Evolutionary conservation across 2,113 vertebrate species (phyloP).

Genomic region (Dicerorhinus sumatrensis): DNA sequence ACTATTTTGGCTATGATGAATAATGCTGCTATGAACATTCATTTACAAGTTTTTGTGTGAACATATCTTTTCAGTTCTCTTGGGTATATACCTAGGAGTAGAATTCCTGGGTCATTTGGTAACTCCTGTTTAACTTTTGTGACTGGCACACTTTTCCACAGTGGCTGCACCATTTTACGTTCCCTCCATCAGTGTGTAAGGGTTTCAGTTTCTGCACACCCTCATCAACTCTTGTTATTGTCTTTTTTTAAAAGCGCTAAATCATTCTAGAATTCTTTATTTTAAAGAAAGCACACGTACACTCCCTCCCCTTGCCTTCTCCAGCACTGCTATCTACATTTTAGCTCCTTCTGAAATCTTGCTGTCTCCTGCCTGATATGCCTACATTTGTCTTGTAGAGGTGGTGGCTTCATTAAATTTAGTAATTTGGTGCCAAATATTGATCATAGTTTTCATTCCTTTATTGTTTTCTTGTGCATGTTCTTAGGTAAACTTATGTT

Average conservation of each 20-base stretch:
- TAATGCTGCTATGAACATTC: constrained; percentile 32
- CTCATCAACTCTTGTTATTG: background rate
- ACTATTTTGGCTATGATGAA: background rate
- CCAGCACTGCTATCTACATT: background rate
- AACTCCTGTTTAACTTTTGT: background rate
- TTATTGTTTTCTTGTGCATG: constrained; percentile 10
- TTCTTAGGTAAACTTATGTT: background rate
- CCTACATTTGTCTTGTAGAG: background rate
- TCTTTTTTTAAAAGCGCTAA: background rate
- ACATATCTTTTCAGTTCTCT: constrained; percentile 26
- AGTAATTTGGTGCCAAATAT: background rate
- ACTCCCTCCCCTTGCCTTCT: background rate
- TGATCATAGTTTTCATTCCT: constrained; percentile 16
- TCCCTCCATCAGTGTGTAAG: background rate
- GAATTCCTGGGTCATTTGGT: background rate
- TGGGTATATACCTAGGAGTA: background rate
- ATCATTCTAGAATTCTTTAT: constrained; percentile 9
- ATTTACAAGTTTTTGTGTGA: constrained; percentile 6
- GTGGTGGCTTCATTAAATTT: background rate
- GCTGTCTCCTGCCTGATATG: background rate
- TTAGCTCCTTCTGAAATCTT: constrained; percentile 14
- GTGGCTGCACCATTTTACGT: background rate
- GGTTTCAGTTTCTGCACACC: background rate
- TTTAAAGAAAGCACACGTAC: background rate
- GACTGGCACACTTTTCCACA: background rate